Evolutionary conservation across 2,888 invertebrate species (phyloP).

Genomic region (Exephanes ischioxanthus): DNA sequence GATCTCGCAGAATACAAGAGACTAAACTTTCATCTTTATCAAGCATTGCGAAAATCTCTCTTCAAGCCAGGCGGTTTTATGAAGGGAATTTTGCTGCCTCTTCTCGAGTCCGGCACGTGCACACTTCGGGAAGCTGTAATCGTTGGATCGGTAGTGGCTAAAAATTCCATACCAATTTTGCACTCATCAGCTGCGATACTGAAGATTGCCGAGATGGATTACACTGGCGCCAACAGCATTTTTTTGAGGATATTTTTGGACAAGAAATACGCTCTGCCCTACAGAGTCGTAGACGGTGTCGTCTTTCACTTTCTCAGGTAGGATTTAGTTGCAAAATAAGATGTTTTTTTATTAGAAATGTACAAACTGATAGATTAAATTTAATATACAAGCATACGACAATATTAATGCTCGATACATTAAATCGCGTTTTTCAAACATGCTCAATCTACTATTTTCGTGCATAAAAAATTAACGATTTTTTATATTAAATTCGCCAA

Average conservation of each 20-base stretch:
- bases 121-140: conserved; percentile 98
- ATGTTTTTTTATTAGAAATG: background rate
- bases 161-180: conserved; percentile 96
- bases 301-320: conserved; percentile 97
- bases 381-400: background rate
- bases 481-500: background rate
- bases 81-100: conserved; percentile 93
- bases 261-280: conserved; percentile 99
- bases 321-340: conserved; percentile 59
- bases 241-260: conserved; percentile 97
- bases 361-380: background rate
- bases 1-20: conserved; percentile 98
- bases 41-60: conserved; percentile 95
- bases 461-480: background rate
- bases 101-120: conserved; percentile 95
- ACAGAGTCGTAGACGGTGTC: conserved; percentile 96
- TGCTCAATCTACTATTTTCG: background rate
- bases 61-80: conserved; percentile 99
- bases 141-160: conserved; percentile 95
- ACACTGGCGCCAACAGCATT: conserved; percentile 97
- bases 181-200: conserved; percentile 98
- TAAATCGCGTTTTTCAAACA: no score
- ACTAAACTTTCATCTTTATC: conserved; percentile 98
- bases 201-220: conserved; percentile 99
- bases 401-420: background rate